Base-by-base conservation (phyloP, 2,797 vertebrate genomes). In the Channa striata region DNA sequence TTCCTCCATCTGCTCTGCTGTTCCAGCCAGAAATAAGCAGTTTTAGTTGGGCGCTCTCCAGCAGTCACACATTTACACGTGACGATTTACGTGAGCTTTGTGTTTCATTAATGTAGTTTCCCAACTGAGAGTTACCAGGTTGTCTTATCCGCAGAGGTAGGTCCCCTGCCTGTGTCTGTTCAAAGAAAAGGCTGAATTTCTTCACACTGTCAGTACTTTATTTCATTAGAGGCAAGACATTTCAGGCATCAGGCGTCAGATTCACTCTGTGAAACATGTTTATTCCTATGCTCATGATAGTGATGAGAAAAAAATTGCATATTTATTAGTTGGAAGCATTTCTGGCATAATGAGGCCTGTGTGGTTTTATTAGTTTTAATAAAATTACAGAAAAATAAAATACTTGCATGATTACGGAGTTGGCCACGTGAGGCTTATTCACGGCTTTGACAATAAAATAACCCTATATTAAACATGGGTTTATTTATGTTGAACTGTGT, bases 11-110 rank as follows among this genome's bases (percentile, higher is more conserved):
- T 42, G 52, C 64, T 73, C 71, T 62, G 63, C 56, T 46, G 44
- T 20, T 68, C 70, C 52, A 82, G 44, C 60, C 54, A 73, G 25
- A 51, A 46, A 77, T 49, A 54, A 57, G 25, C 58, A 19, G 39
- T 25, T 33, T 67, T 52, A 39, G 16, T 12, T 47, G 51, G 30
- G 43, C 53, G 63, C 36, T 48, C 13, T 36, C 43, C 20, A 34
- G 17, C 58, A 44, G 2, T 42, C 58, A 50, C 53, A 53, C 19
- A 13, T 56, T 49, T 42, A 42, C 20, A 19, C 51, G 11, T 54
- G 17, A 64, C 33, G 6, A 7, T 44, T 34, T 1, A 46, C 4
- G 8, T 46, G 3, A 48, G 19, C 19, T 47, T 70, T 14, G 19
- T 33, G 0, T 50, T 39, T 19, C 4, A 21, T 62, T 47, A 16